Base-by-base conservation (phyloP, 1,140 invertebrate genomes). In the Pseudachorutes palmiensis region DNA sequence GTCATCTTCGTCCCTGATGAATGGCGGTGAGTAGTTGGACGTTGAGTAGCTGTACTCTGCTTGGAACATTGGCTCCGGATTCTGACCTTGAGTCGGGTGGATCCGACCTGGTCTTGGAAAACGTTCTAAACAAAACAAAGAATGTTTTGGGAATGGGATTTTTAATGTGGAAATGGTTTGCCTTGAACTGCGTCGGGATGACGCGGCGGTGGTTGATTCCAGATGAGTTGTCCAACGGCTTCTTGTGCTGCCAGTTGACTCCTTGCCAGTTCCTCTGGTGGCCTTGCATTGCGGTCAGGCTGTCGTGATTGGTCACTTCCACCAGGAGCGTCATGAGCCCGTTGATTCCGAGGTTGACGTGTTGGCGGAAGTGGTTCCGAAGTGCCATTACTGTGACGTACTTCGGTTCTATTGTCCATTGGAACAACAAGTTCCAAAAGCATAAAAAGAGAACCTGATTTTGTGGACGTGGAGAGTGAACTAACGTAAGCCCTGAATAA, bases 161-260 rank as follows among this genome's bases (percentile, higher is more conserved):
- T 41, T 41, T 41, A 41, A 41, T 41, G 5, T 41, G 5, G 5
- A 19, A 19, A 19, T 9, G 19, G 5, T 41, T 41, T 41, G 5
- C 24, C 14, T 55, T 9, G 24, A n/a, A n/a, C n/a, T n/a, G n/a
- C n/a, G n/a, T n/a, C n/a, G 9, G 51, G 51, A 5, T 14, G 51
- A 19, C 5, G 36, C 5, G 5, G 5, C 5, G 36, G 5, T 16
- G 51, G 51, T 22, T 55, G 51, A 55, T 55, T 55, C 51, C 12
- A 5, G 9, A 55, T 55, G 5, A 55, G 51, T 12, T 24, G 51
- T 5, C 24, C 24, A 9, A 55, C 51, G 5, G 51, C 24, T 55
- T 55, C 51, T 26, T 55, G 12, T 55, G 51, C 51, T 55, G 51
- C 51, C 51, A 55, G 5, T 26, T 55, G 51, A 55, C 24, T 55